Base-by-base conservation (phyloP, 2,888 invertebrate species). In the Hypena proboscidalis region DNA sequence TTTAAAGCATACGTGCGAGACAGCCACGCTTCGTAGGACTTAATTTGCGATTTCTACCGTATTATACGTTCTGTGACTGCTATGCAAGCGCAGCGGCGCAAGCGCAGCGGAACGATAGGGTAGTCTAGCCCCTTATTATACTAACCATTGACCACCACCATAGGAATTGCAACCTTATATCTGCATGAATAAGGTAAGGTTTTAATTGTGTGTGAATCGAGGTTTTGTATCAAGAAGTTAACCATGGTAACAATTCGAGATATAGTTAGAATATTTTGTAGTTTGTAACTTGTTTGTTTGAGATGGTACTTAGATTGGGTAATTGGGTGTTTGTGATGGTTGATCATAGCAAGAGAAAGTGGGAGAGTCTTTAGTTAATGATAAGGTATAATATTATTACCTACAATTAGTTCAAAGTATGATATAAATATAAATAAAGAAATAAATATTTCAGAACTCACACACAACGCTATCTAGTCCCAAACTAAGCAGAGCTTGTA, bases 31-130 rank as follows among this genome's bases (percentile, higher is more conserved):
- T n/a, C n/a, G n/a, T n/a, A n/a, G n/a, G n/a, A n/a, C n/a, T n/a
- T n/a, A n/a, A n/a, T n/a, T n/a, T n/a, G n/a, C n/a, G n/a, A n/a
- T n/a, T n/a, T n/a, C n/a, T n/a, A n/a, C n/a, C n/a, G n/a, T n/a
- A n/a, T n/a, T n/a, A n/a, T n/a, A n/a, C n/a, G n/a, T n/a, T n/a
- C n/a, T n/a, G n/a, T n/a, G n/a, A n/a, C n/a, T n/a, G n/a, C n/a
- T n/a, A n/a, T n/a, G n/a, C n/a, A n/a, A n/a, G n/a, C n/a, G n/a
- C n/a, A n/a, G n/a, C 51, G 71, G 81, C 77, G 79, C 76, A 54
- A 70, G 81, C 69, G 69, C 78, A 77, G 77, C 88, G 83, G 79
- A 72, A 88, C 88, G 76, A 79, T 78, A 81, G 84, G 87, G 85
- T 81, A 85, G 63, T 67, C 68, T 70, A 75, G 68, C 74, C 78